Evolutionary conservation across 2,797 vertebrate species (phyloP), one percentile per base, ranked within the genome.

Genomic region (Phataginus tricuspis): DNA sequence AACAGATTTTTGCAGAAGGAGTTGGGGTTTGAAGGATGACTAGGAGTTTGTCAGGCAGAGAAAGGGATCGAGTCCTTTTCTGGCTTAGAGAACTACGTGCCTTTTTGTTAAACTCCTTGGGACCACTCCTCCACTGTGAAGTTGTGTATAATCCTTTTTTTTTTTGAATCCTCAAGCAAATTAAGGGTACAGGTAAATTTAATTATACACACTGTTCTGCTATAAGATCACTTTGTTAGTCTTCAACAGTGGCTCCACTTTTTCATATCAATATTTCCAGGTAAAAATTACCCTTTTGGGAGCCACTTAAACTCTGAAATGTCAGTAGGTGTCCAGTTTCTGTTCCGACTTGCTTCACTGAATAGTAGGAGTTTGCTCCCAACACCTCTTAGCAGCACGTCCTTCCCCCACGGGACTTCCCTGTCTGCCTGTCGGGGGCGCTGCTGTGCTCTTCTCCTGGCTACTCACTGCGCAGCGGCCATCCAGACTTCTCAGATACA

Each of bases 371-470:
- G 9, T 71, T 39, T 55, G 15, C 18, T 2, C 3, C 42, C 18
- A 14, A 21, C 4, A 13, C 7, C 0, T 15, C 14, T 51, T n/a
- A 66, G 31, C 0, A 0, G 51, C 39, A 31, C 1, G 1, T 34
- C n/a, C 66, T 59, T 45, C 29, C 57, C 11, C 66, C 31, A n/a
- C 29, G 16, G 11, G 16, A 63, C 7, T 93, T 68, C 31, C 25
- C 16, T 63, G 77, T 37, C 19, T 49, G 31, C 15, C 23, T 64
- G 4, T 51, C 57, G 25, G 18, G 57, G 77, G 45, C 8, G 18
- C 16, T 59, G 14, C 25, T 29, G 19, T 29, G 10, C 0, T 51
- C 4, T 72, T 88, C 45, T 39, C 39, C 37, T 27, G 16, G 57
- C 29, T 49, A 39, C 51, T n/a, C 71, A 69, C 66, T n/a, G 5